Evolutionary conservation across 2,113 vertebrate genomes (phyloP), one percentile per base, ranked within the genome.

Genomic region (Lamprologus sp.): DNA sequence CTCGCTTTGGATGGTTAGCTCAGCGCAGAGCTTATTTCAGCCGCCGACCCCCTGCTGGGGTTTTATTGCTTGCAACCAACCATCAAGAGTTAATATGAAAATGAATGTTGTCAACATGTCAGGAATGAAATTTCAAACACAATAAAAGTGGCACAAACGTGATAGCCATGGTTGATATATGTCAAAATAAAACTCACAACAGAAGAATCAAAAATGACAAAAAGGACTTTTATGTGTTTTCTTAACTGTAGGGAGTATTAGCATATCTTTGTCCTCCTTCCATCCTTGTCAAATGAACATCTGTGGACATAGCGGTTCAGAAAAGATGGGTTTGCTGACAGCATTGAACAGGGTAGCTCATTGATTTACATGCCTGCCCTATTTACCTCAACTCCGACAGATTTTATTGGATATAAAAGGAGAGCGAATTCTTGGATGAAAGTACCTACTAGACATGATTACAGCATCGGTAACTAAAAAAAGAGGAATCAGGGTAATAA

Each of bases 51-150:
- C 83, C 81, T 81, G 65, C 75, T 28, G 87, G 26, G 55, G 9
- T 84, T 90, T 87, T 92, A 93, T 89, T 83, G 60, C 89, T 89
- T 84, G 68, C 81, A 93, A 91, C 81, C 80, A 85, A 88, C 82
- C 90, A 92, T 92, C 79, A 92, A 84, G 83, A 86, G 68, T 79
- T 81, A 88, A 90, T 88, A 84, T 80, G 33, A 89, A 92, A 91
- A 90, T 84, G 21, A 42, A 51, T 83, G 68, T 63, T 93, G 89
- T 88, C 88, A 92, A 87, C 73, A 85, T 90, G 75, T 83, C 56
- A 19, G 45, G 56, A 82, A 83, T 73, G 42, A 79, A 82, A 89
- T 89, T 94, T 91, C 89, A 92, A 89, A 90, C 56, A 84, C 73
- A 92, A 88, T 87, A 42, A 86, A 33, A 33, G 9, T 84, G 82